These are phyloP conservation scores for Pollenia angustigena DNA, from an alignment of 2,888 invertebrate genomes.

Conservation along the genomic window DNA sequence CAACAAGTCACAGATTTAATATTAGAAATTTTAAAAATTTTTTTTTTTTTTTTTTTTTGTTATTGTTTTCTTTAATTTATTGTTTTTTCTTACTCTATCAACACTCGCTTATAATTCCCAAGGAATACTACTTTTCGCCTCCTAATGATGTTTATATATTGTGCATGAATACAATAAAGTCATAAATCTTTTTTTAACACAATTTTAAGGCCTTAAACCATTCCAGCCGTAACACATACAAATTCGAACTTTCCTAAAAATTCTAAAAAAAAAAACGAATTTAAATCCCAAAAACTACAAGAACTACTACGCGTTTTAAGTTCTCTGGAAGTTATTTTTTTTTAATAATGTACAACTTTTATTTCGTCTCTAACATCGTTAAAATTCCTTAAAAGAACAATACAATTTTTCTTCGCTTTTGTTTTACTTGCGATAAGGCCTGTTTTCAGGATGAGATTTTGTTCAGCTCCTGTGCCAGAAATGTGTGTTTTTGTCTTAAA, in stretches of 20 bases:
- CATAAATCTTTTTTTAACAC: slow-evolving; percentile 64
- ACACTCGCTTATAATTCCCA: too few species aligned
- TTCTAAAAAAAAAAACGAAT: slow-evolving; percentile 36
- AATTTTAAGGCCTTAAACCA: background rate
- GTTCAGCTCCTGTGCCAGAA: slow-evolving; percentile 23
- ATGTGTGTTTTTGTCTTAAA: slow-evolving; percentile 14
- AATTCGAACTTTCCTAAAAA: background rate
- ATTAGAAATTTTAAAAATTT: too few species aligned
- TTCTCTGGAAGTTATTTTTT: slow-evolving; percentile 1
- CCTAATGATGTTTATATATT: slow-evolving; percentile 66
- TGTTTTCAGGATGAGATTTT: slow-evolving; percentile 47
- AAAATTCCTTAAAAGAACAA: slow-evolving; percentile 70
- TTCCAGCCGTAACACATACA: slow-evolving; percentile 6
- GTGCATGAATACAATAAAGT: slow-evolving; percentile 69
- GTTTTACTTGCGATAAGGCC: slow-evolving; percentile 18
- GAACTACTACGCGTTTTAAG: slow-evolving; percentile 11
- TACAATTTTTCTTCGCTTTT: slow-evolving; percentile 33
- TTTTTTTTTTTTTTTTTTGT: too few species aligned
- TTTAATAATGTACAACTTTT: slow-evolving; percentile 35
- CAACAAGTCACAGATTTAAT: too few species aligned
- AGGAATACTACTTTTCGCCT: slow-evolving; percentile 28
- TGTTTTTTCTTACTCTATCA: too few species aligned
- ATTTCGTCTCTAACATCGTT: slow-evolving; percentile 59
- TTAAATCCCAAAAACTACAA: slow-evolving; percentile 33
- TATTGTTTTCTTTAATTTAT: too few species aligned